Evolutionary conservation across 1,140 invertebrate genomes (phyloP), one percentile per base, ranked within the genome.

Genomic region (Habropoda laboriosa): DNA sequence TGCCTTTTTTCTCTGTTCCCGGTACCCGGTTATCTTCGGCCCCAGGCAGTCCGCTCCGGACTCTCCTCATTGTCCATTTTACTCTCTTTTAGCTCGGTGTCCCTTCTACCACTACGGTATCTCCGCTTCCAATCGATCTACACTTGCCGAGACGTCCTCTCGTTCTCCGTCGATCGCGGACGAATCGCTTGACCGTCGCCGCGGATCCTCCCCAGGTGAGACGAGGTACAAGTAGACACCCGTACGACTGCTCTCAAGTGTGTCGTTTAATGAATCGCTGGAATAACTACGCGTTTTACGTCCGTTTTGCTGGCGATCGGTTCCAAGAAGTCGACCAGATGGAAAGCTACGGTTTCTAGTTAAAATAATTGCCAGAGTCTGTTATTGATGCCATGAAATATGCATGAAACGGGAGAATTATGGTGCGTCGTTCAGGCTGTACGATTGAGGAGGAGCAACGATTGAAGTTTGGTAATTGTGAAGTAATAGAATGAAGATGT

Each of bases 1-100:
- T 91, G 88, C 85, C 86, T 85, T 86, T 90, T 91, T 90, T 89
- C 90, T 91, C 87, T 87, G 85, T 91, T 91, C 90, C 87, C 67
- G 86, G 90, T 91, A 91, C 86, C 79, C 71, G 74, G 81, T 86
- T 86, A 80, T 85, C 79, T 84, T 40, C 45, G 45, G 78, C 85
- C 76, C 55, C 66, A 60, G 81, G 80, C 79, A 70, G 76, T 79
- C 67, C 38, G 32, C 30, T 21, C 8, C 30, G 55, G 24, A 40
- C 70, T 73, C 57, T 49, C 30, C 30, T 35, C 18, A 6, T n/a
- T 32, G 40, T 77, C 42, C 75, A 66, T 66, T 76, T 76, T 67
- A 76, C 40, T 76, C 73, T 67, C 61, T 57, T 76, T 76, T 67
- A 67, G 21, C 55, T 27, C 42, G 55, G 49, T 64, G 66, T 67